These are phyloP conservation scores for Andricus curvator DNA, from an alignment of 2,888 invertebrate genomes.

Conservation along the genomic window DNA sequence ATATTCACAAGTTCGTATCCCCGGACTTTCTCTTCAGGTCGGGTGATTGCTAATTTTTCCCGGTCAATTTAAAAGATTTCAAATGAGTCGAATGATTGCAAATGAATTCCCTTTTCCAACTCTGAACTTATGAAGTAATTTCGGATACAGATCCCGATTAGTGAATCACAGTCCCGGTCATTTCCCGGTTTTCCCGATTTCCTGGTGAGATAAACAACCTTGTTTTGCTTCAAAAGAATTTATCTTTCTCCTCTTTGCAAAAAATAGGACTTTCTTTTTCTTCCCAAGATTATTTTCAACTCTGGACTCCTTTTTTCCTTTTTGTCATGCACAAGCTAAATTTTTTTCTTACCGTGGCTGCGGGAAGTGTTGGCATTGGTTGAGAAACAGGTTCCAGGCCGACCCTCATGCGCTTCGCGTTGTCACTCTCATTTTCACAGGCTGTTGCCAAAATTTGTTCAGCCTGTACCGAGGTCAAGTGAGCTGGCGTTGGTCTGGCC, in stretches of 20 bases:
- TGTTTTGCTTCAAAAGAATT: background rate
- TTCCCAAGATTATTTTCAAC: background rate
- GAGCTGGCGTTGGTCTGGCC: conserved; percentile 97
- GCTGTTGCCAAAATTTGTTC: conserved; percentile 97
- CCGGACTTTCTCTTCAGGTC: background rate
- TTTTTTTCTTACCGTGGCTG: conserved; percentile 80
- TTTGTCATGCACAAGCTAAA: background rate
- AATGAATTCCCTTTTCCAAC: no score
- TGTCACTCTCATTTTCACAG: conserved; percentile 98
- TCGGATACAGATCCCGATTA: no score
- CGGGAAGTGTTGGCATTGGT: conserved; percentile 89
- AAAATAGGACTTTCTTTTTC: background rate
- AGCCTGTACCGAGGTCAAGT: conserved; percentile 97
- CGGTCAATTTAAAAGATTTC: no score
- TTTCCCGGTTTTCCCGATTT: no score
- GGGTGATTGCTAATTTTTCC: no score
- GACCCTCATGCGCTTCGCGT: conserved; percentile 97
- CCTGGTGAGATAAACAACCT: no score
- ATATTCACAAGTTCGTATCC: background rate
- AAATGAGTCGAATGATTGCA: no score
- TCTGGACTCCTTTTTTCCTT: background rate
- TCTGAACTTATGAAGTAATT: no score
- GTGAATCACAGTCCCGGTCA: no score
- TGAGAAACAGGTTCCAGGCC: conserved; percentile 97
- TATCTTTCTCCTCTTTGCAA: background rate